Evolutionary conservation across 2,797 vertebrate genomes (phyloP).

Genomic region (Mus spretus): DNA sequence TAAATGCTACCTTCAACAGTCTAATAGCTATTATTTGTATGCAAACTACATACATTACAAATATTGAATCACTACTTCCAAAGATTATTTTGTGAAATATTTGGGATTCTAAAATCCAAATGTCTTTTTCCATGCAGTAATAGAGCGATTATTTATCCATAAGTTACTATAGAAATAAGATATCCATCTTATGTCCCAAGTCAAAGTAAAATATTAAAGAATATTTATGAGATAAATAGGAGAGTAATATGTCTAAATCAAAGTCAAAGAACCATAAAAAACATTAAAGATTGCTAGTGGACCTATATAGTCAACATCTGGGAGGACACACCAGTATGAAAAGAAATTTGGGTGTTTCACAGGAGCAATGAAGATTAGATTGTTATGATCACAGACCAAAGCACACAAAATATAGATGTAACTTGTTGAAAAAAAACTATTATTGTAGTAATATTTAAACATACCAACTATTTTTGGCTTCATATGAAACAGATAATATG

Average conservation of each 20-base stretch:
- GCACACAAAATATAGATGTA: neutral
- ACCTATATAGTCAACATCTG: constrained; percentile 59
- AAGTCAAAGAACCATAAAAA: constrained; percentile 64
- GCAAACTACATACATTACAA: constrained; percentile 75
- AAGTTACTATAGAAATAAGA: constrained; percentile 74
- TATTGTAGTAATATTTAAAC: constrained; percentile 52
- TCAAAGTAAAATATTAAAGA: constrained; percentile 68
- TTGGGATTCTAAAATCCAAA: constrained; percentile 60
- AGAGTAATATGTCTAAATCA: constrained; percentile 71
- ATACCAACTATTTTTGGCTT: constrained; percentile 46
- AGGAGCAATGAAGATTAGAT: constrained; percentile 57
- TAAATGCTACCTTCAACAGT: constrained; percentile 68
- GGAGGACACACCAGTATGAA: neutral
- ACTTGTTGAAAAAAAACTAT: constrained; percentile 49
- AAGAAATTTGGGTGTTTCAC: constrained; percentile 57
- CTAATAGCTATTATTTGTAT: constrained; percentile 78
- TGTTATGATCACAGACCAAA: constrained; percentile 49
- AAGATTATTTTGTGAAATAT: constrained; percentile 66
- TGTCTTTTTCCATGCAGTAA: constrained; percentile 65
- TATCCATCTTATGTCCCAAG: constrained; percentile 59
- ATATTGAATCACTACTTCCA: constrained; percentile 73
- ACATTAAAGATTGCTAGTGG: constrained; percentile 67
- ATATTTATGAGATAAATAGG: constrained; percentile 67
- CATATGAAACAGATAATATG: neutral
- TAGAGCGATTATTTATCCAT: constrained; percentile 78